These are phyloP conservation scores for Aurelia coerulea DNA, from an alignment of 30 jellyfish, hydroid and myxozoan species.

Conservation along the genomic window DNA sequence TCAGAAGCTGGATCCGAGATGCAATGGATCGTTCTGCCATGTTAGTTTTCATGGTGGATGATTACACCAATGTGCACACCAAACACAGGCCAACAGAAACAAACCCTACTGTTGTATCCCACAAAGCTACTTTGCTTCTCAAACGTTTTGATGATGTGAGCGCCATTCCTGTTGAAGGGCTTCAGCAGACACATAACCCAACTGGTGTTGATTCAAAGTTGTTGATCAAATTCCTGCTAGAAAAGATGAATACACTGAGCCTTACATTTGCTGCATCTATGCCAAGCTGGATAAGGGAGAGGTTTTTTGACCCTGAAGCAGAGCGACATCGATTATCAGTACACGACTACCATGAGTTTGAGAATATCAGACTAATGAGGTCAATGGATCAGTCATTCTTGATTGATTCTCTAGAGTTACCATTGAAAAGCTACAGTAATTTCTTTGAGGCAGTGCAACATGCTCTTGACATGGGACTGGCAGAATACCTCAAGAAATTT, in stretches of 20 bases:
- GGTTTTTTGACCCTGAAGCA: slow-evolving; percentile 46
- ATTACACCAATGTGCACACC: slow-evolving; percentile 29
- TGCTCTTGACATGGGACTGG: background rate
- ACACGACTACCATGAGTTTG: slow-evolving; percentile 38
- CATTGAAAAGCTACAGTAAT: slow-evolving; percentile 9
- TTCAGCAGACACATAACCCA: slow-evolving; percentile 12
- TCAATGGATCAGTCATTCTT: slow-evolving; percentile 20
- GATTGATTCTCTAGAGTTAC: slow-evolving; percentile 34
- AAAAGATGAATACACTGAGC: slow-evolving; percentile 21
- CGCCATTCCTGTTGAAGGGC: slow-evolving; percentile 37
- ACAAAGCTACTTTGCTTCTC: slow-evolving; percentile 35
- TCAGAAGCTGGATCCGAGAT: slow-evolving; percentile 32
- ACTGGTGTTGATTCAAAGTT: slow-evolving; percentile 15
- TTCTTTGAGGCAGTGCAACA: slow-evolving; percentile 12
- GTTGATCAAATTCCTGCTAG: background rate
- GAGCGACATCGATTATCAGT: slow-evolving; percentile 13
- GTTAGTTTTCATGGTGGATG: slow-evolving; percentile 39
- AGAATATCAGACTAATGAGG: slow-evolving; percentile 26
- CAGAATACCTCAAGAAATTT: background rate
- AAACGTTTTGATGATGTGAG: slow-evolving; percentile 7
- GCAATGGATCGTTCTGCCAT: background rate
- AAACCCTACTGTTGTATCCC: slow-evolving; percentile 12
- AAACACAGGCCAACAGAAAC: slow-evolving; percentile 25
- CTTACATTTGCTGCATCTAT: slow-evolving; percentile 13
- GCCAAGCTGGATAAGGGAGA: slow-evolving; percentile 26